Evolutionary conservation across 2,888 invertebrate species (phyloP).

Genomic region (Papilio gigon): DNA sequence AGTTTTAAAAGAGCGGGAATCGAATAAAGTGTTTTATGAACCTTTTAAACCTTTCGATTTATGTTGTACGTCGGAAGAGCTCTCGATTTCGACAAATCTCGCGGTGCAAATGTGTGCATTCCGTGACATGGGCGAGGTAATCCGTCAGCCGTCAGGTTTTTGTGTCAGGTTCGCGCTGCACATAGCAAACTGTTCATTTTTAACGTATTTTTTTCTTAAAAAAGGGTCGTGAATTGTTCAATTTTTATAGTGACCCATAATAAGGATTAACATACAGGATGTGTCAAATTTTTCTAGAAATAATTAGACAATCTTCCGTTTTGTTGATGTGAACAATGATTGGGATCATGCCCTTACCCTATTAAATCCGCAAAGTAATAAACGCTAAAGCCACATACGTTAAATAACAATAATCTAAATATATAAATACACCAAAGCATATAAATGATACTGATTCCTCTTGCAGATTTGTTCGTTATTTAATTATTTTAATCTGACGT

Average conservation of each 20-base stretch:
- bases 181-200: constrained; percentile 59
- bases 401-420: background rate
- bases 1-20: background rate
- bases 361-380: too few relatives aligned
- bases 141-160: constrained; percentile 58
- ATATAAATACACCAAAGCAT: constrained; percentile 40
- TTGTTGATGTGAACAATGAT: too few relatives aligned
- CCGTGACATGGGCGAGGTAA: constrained; percentile 49
- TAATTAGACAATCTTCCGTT: too few relatives aligned
- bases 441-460: constrained; percentile 43
- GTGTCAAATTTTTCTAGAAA: too few relatives aligned
- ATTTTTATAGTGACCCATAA: too few relatives aligned
- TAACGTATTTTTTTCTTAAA: constrained; percentile 46
- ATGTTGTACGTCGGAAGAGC: constrained; percentile 29
- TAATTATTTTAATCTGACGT: constrained; percentile 31
- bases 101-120: constrained; percentile 45
- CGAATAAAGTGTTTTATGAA: constrained; percentile 8
- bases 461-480: constrained; percentile 2
- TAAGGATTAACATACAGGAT: too few relatives aligned
- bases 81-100: constrained; percentile 24
- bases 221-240: too few relatives aligned
- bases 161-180: constrained; percentile 54
- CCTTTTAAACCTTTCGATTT: constrained; percentile 13
- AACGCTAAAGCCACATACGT: too few relatives aligned
- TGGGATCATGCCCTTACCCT: too few relatives aligned